Evolutionary conservation across 2,113 vertebrate species (phyloP).

Genomic region (Cephalopholis sonnerati): DNA sequence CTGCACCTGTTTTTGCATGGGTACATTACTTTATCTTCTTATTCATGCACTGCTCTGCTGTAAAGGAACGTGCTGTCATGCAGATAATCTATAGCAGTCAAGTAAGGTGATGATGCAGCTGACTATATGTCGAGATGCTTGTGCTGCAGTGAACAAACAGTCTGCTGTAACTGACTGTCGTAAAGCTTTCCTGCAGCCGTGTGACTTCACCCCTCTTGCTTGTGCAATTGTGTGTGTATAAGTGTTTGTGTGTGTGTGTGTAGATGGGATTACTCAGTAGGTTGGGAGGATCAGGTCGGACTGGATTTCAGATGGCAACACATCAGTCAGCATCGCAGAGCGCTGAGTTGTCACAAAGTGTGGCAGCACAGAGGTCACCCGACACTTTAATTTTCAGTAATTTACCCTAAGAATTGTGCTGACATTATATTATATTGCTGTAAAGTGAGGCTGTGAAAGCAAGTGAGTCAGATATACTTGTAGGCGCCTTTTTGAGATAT

Average conservation of each 20-base stretch:
- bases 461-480: not conserved
- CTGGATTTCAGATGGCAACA: not conserved
- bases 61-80: not conserved
- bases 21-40: not conserved
- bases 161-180: not conserved
- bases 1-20: not conserved
- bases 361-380: not conserved
- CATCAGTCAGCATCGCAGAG: not conserved
- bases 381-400: not conserved
- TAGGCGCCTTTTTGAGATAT: not conserved
- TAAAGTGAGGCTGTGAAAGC: not conserved
- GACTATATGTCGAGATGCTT: constrained; percentile 5
- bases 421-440: not conserved
- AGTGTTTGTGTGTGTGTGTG: too few relatives aligned
- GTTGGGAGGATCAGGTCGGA: constrained; percentile 11
- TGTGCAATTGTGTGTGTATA: not conserved
- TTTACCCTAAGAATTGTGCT: not conserved
- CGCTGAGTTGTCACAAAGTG: not conserved
- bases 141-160: not conserved
- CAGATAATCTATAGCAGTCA: not conserved
- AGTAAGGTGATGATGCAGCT: not conserved
- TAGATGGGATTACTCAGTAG: accelerated
- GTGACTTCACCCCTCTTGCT: not conserved
- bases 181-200: not conserved
- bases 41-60: not conserved